Conservation (phyloP, 1,140 invertebrate species). For the Monomorium pharaonis region DNA sequence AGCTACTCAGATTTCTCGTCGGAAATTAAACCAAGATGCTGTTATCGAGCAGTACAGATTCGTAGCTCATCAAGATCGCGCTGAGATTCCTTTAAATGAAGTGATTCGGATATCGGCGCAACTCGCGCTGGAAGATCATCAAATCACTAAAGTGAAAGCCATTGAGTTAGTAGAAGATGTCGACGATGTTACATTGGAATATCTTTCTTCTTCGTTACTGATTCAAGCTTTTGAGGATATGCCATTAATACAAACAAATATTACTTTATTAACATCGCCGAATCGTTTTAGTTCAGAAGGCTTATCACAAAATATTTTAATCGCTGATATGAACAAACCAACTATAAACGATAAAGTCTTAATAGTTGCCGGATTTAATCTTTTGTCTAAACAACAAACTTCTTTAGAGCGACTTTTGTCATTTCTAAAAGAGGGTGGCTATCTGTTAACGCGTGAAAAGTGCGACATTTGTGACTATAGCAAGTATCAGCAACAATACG, state of each 20-base stretch:
- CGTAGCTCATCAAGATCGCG: slow-evolving; percentile 82
- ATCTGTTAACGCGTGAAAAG: no score
- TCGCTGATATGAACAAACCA: no score
- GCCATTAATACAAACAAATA: slow-evolving; percentile 87
- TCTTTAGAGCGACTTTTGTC: no score
- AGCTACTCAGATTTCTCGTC: slow-evolving; percentile 91
- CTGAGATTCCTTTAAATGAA: slow-evolving; percentile 77
- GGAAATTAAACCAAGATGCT: slow-evolving; percentile 88
- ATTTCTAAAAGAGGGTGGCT: no score
- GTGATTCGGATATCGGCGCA: slow-evolving; percentile 88
- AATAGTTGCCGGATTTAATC: no score
- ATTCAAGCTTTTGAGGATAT: slow-evolving; percentile 86
- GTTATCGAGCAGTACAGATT: slow-evolving; percentile 92
- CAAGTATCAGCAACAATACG: no score
- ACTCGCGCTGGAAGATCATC: slow-evolving; percentile 91
- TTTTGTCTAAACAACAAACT: no score
- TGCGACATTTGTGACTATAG: no score
- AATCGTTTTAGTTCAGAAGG: slow-evolving; percentile 82
- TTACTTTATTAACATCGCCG: slow-evolving; percentile 80
- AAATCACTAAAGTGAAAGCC: slow-evolving; percentile 89
- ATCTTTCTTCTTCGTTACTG: slow-evolving; percentile 86
- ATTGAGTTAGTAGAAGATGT: slow-evolving; percentile 88
- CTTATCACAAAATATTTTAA: no score
- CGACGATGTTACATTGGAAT: slow-evolving; percentile 81
- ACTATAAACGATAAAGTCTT: no score